Evolutionary conservation across 2,797 vertebrate genomes (phyloP).

Genomic region (Cirrhinus mrigala): DNA sequence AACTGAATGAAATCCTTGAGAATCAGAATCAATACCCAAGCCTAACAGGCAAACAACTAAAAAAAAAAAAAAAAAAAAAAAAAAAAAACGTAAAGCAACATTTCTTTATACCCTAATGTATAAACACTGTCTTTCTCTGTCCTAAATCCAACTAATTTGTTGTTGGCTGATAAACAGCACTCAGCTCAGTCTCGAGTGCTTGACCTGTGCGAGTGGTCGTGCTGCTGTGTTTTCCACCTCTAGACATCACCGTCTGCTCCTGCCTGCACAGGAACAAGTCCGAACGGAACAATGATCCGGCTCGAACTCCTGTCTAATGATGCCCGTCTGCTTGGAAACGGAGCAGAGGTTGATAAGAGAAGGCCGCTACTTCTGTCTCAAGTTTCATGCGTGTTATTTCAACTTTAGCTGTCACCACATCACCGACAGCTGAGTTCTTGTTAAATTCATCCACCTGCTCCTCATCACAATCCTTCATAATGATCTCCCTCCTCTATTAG

Average conservation of each 20-base stretch:
- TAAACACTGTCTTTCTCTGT: not conserved
- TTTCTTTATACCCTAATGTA: not conserved
- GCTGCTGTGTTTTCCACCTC: not conserved
- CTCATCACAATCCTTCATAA: slow-evolving; percentile 52
- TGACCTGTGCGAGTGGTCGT: slow-evolving; percentile 27
- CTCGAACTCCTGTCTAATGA: slow-evolving; percentile 53
- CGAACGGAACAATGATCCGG: slow-evolving; percentile 17
- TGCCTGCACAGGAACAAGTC: slow-evolving; percentile 1
- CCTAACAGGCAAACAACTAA: not conserved
- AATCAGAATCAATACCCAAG: not conserved
- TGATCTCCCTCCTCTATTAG: slow-evolving; percentile 44
- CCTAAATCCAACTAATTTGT: slow-evolving; percentile 34
- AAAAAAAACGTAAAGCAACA: not conserved
- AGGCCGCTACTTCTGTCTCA: slow-evolving; percentile 23
- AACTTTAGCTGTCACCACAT: slow-evolving; percentile 52
- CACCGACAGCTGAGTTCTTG: slow-evolving; percentile 61
- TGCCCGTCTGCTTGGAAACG: slow-evolving; percentile 36
- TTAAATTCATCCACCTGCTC: slow-evolving; percentile 63
- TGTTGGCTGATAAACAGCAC: slow-evolving; percentile 32
- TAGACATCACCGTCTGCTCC: slow-evolving; percentile 36
- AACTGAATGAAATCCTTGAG: not conserved
- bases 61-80: no score
- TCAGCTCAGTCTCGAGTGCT: not conserved
- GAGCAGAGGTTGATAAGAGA: slow-evolving; percentile 41
- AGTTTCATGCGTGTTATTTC: slow-evolving; percentile 34